Base-by-base conservation (phyloP, 2,888 invertebrate species). In the Platycnemis pennipes region DNA sequence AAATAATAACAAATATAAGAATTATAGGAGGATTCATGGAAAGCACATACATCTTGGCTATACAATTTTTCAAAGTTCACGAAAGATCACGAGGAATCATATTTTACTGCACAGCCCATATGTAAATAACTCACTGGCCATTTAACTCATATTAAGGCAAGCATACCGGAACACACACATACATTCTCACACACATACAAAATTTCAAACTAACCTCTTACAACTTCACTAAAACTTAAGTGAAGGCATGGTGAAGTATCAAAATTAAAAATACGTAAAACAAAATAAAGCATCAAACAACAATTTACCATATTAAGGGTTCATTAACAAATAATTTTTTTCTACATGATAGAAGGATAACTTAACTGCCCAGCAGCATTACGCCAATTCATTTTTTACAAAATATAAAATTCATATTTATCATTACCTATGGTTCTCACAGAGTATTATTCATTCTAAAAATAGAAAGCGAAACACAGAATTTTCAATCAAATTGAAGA, bases 41-140 rank as follows among this genome's bases (percentile, higher is more conserved):
- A 91, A 91, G 63, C 63, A 91, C 63, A 26, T 5, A 91, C 37
- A 56, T 56, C 42, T 91, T 46, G 87, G 37, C 77, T 77, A 77
- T 77, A 77, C 77, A 87, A 45, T 87, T 87, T 45, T 46, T 87
- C 63, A 44, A 26, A 0, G 63, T 37, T 26, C 56, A 16, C 37
- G 56, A 56, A 91, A 91, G 53, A 91, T 63, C 63, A 53, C 63
- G 42, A 56, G 63, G 56, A 42, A 26, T 44, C 53, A 91, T 63
- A 42, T 91, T 37, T 56, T 63, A 91, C 56, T 91, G 91, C 91
- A 91, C 91, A 91, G 91, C 91, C 91, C 56, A 91, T 91, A 69
- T 91, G 63, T 91, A 45, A 91, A 91, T 42, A 69, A 63, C 63
- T 69, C 91, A 91, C 91, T 91, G 91, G 91, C 91, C 91, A 91